A percentile compares a stretch with the other conserved stretches of the same genome.
Conservation (phyloP, 2,888 invertebrate genomes). For the Calameuta filiformis region DNA sequence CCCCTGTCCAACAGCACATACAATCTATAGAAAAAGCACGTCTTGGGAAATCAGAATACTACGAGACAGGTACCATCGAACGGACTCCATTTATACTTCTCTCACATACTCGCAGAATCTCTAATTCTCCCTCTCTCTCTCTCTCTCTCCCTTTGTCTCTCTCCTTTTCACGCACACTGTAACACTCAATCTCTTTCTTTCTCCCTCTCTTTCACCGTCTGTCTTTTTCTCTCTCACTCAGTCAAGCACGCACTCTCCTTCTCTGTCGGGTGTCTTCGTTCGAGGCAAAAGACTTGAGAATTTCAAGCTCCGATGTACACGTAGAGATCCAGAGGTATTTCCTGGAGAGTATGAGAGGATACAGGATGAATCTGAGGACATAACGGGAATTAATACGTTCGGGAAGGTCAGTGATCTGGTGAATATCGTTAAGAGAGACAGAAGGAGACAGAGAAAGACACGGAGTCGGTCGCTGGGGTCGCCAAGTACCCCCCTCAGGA, state of each 20-base stretch:
- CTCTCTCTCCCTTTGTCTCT: constrained; percentile 3
- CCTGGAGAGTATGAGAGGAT: not conserved
- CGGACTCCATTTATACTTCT: constrained; percentile 12
- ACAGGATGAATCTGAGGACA: not conserved
- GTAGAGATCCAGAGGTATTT: not conserved
- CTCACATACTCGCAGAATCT: not conserved
- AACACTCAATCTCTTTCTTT: constrained; percentile 28
- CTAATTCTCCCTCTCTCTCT: not conserved
- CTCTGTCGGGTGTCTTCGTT: not conserved
- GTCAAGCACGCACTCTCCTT: constrained; percentile 8
- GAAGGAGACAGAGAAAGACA: not conserved
- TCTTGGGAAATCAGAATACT: not conserved
- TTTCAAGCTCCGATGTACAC: not conserved
- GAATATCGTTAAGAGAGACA: not conserved
- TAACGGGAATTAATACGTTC: not conserved
- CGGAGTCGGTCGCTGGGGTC: constrained; percentile 8
- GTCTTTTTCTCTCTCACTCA: not conserved
- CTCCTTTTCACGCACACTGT: constrained; percentile 27
- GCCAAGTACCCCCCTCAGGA: constrained; percentile 34
- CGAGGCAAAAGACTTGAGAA: not conserved
- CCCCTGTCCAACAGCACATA: not conserved
- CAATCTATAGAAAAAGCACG: not conserved
- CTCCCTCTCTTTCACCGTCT: constrained; percentile 8
- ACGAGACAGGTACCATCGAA: constrained; percentile 27
- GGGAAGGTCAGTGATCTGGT: not conserved